These are phyloP conservation scores for Apostichopus californicus DNA, from an alignment of 35 echinoderm and acorn worm species.

Conservation along the genomic window DNA sequence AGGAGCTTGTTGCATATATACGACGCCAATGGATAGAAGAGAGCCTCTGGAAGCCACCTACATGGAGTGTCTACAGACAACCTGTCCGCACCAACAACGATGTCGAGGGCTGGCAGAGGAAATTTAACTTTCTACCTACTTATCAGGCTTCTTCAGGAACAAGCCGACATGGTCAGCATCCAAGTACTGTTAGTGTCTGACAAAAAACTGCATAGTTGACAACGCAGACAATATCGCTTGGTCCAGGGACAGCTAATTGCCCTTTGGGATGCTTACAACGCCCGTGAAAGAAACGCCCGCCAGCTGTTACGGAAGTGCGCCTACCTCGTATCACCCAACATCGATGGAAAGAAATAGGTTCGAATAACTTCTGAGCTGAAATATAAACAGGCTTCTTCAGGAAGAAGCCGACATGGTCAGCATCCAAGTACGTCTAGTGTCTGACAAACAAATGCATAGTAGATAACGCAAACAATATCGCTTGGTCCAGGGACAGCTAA, in stretches of 20 bases:
- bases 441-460: constrained; percentile 6
- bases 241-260: constrained; percentile 39
- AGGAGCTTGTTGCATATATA: neutral
- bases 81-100: constrained; percentile 28
- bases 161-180: constrained; percentile 28
- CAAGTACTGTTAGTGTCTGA: constrained; percentile 3
- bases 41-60: neutral
- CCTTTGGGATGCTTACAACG: constrained; percentile 33
- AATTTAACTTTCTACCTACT: constrained; percentile 39
- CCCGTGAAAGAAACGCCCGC: constrained; percentile 22
- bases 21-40: constrained; percentile 5
- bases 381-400: neutral
- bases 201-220: constrained; percentile 26
- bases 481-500: constrained; percentile 37
- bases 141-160: constrained; percentile 1
- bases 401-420: constrained; percentile 34
- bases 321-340: too few species aligned
- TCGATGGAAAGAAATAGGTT: too few species aligned
- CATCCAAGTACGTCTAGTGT: constrained; percentile 33
- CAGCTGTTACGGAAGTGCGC: too few species aligned
- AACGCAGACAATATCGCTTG: constrained; percentile 6
- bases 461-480: constrained; percentile 35
- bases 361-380: too few species aligned
- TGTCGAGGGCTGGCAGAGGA: constrained; percentile 23
- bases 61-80: constrained; percentile 3